Evolutionary conservation across 2,888 invertebrate species (phyloP).

Genomic region (Chrysina gloriosa): DNA sequence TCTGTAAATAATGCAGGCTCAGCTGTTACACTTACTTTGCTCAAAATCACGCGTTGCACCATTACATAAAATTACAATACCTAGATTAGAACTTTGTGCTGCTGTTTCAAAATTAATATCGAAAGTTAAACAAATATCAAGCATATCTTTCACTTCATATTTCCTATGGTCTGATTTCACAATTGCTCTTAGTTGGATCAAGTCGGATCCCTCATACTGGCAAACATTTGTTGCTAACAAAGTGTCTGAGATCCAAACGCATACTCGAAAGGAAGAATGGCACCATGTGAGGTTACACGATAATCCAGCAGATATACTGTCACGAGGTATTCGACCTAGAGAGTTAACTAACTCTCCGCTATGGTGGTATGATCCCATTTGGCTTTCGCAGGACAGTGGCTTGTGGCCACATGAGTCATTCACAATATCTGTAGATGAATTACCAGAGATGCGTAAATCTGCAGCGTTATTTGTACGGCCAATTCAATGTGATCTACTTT

Average conservation of each 20-base stretch:
- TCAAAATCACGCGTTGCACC: too few relatives aligned
- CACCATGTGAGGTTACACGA: not conserved
- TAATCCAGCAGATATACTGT: not conserved
- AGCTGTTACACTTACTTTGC: too few relatives aligned
- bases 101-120: not conserved
- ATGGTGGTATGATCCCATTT: not conserved
- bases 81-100: not conserved
- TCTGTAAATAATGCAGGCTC: too few relatives aligned
- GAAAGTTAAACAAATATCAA: not conserved
- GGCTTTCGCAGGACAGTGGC: too few relatives aligned
- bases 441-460: too few relatives aligned
- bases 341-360: too few relatives aligned
- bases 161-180: not conserved
- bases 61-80: not conserved
- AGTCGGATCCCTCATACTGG: too few relatives aligned
- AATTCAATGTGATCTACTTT: too few relatives aligned
- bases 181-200: too few relatives aligned
- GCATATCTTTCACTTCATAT: not conserved
- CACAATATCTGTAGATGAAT: too few relatives aligned
- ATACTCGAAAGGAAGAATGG: not conserved
- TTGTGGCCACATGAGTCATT: too few relatives aligned
- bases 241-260: not conserved
- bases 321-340: not conserved
- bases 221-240: conserved; percentile 12
- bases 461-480: too few relatives aligned